Conservation (phyloP, 1,140 invertebrate genomes). For the Gryon sp. region DNA sequence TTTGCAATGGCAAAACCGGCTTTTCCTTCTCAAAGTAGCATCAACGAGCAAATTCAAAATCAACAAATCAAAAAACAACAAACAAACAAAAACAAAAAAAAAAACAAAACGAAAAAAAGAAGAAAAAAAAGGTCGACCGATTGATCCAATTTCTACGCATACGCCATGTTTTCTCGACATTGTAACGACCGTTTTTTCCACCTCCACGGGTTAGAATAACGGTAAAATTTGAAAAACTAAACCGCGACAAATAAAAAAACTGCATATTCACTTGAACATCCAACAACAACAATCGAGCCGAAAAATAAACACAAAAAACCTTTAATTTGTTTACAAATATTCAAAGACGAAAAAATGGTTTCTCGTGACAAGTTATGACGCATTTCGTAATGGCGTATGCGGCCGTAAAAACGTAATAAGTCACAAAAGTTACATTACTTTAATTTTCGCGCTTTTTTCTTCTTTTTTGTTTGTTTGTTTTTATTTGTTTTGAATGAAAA, state of each 20-base stretch:
- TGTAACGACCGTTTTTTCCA: conserved; percentile 10
- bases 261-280: neutral
- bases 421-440: too few relatives aligned
- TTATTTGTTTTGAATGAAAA: too few relatives aligned
- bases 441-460: too few relatives aligned
- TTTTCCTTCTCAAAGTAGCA: too few relatives aligned
- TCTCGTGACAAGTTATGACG: conserved; percentile 29
- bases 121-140: conserved; percentile 1
- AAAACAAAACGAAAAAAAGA: neutral
- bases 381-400: conserved; percentile 44
- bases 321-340: conserved; percentile 14
- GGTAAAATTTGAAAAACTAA: neutral
- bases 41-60: too few relatives aligned
- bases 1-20: too few relatives aligned
- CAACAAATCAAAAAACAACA: too few relatives aligned
- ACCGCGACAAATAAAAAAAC: neutral
- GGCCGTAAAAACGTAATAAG: neutral
- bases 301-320: neutral
- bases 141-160: conserved; percentile 27
- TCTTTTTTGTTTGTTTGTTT: too few relatives aligned
- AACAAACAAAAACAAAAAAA: neutral
- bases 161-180: conserved; percentile 21
- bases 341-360: neutral
- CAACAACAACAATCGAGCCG: neutral
- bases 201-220: neutral